These are phyloP conservation scores for Epinotia nisella DNA, from an alignment of 2,888 invertebrate species.

Conservation along the genomic window DNA sequence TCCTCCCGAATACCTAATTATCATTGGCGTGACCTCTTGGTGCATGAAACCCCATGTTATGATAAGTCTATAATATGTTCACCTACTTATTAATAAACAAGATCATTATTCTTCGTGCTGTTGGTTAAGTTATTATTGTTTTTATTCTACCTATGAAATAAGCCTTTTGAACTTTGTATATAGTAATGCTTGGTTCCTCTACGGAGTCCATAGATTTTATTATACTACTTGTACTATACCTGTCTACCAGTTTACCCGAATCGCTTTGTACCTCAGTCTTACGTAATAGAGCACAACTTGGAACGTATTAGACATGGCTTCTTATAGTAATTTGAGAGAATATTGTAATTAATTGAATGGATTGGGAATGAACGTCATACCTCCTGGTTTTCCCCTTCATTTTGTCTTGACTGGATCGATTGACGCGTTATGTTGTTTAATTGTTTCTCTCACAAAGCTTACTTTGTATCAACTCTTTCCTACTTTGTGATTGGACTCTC, in stretches of 20 bases:
- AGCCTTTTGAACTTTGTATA: conserved; percentile 64
- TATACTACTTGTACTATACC: conserved; percentile 49
- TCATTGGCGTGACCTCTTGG: conserved; percentile 85
- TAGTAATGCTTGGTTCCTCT: conserved; percentile 77
- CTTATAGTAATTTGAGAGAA: conserved; percentile 66
- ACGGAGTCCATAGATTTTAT: conserved; percentile 61
- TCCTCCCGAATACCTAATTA: conserved; percentile 75
- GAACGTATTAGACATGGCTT: conserved; percentile 75
- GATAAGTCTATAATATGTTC: conserved; percentile 66
- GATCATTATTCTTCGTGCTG: conserved; percentile 58
- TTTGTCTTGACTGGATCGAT: conserved; percentile 49
- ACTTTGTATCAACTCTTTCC: conserved; percentile 47
- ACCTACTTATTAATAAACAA: conserved; percentile 53
- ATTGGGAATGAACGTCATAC: conserved; percentile 56
- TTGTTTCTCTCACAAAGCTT: conserved; percentile 59
- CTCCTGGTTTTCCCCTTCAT: conserved; percentile 62
- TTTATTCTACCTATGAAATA: conserved; percentile 60
- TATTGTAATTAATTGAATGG: conserved; percentile 58
- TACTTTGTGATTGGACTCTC: conserved; percentile 44
- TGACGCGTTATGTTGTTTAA: conserved; percentile 57
- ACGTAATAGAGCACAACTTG: conserved; percentile 67
- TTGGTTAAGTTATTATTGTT: conserved; percentile 59
- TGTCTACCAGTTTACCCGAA: conserved; percentile 55
- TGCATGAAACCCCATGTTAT: conserved; percentile 78
- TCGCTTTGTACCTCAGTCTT: conserved; percentile 69